These are phyloP conservation scores for Anolis sagrei DNA, from an alignment of 2,113 vertebrate species.

Conservation along the genomic window DNA sequence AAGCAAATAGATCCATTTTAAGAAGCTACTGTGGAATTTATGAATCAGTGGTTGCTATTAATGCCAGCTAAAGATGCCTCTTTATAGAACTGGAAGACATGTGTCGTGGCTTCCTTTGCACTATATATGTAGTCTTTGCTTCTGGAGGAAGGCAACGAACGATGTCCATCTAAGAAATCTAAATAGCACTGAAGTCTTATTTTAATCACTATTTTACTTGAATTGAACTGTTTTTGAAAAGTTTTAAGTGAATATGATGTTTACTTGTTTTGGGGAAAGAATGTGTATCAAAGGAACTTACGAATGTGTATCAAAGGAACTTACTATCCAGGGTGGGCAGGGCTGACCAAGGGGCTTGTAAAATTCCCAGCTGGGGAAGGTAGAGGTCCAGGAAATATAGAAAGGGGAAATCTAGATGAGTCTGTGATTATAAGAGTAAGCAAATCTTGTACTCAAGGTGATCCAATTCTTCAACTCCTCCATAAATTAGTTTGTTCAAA, in stretches of 20 bases:
- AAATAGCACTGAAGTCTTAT: neutral
- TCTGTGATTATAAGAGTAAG: neutral
- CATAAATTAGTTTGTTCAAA: neutral
- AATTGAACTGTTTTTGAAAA: neutral
- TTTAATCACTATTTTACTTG: constrained; percentile 5
- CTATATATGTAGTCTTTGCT: neutral
- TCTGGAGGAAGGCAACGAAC: neutral
- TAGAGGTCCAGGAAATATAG: neutral
- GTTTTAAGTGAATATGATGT: neutral
- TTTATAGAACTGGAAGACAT: neutral
- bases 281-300: neutral
- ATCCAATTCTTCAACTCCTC: neutral
- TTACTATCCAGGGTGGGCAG: neutral
- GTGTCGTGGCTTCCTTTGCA: neutral
- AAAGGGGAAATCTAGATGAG: neutral
- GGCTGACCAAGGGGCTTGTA: neutral
- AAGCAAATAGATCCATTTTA: neutral
- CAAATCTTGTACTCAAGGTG: neutral
- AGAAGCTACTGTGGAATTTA: neutral
- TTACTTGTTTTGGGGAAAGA: neutral
- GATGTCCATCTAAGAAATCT: neutral
- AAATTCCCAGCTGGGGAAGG: neutral
- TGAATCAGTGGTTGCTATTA: neutral
- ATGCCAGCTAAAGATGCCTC: neutral
- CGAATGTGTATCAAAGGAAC: neutral